These are phyloP conservation scores for Phrynosoma blainvillii DNA, from an alignment of 2,113 vertebrate genomes.

Conservation along the genomic window DNA sequence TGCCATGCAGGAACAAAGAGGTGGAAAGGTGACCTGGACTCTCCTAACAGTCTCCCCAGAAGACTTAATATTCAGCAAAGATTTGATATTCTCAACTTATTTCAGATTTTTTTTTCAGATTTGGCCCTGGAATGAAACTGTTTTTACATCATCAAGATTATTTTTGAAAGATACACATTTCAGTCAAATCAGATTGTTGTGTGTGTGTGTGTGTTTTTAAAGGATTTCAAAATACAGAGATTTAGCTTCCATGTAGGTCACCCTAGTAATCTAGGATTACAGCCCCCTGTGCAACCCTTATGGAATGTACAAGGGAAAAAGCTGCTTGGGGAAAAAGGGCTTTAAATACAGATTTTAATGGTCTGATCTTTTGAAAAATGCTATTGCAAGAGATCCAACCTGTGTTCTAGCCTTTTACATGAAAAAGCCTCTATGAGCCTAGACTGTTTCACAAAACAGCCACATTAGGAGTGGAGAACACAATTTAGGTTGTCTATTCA, in stretches of 20 bases:
- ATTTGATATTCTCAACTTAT: neutral
- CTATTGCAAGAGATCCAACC: neutral
- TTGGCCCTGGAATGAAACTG: rapidly evolving
- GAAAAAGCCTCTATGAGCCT: neutral
- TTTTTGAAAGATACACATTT: neutral
- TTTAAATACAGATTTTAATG: neutral
- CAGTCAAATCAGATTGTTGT: neutral
- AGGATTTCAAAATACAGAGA: neutral
- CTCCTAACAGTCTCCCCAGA: neutral
- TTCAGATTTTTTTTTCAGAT: rapidly evolving
- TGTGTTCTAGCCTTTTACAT: neutral
- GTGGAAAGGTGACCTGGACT: no score
- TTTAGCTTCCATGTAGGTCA: neutral
- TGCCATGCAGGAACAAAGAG: no score
- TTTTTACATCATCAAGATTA: neutral
- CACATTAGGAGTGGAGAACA: neutral
- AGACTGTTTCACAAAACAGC: neutral
- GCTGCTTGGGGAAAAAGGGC: constrained; percentile 21
- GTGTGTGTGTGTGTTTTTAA: neutral
- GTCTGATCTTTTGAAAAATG: neutral
- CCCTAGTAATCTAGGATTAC: constrained; percentile 58
- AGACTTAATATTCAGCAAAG: neutral
- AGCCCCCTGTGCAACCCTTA: neutral
- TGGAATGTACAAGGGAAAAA: constrained; percentile 4
- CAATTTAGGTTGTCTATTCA: no score